Percentiles rank a stretch among this genome's conserved stretches.
Evolutionary conservation across 1,140 invertebrate genomes (phyloP).

Genomic region (Gonatopus flavifemur): DNA sequence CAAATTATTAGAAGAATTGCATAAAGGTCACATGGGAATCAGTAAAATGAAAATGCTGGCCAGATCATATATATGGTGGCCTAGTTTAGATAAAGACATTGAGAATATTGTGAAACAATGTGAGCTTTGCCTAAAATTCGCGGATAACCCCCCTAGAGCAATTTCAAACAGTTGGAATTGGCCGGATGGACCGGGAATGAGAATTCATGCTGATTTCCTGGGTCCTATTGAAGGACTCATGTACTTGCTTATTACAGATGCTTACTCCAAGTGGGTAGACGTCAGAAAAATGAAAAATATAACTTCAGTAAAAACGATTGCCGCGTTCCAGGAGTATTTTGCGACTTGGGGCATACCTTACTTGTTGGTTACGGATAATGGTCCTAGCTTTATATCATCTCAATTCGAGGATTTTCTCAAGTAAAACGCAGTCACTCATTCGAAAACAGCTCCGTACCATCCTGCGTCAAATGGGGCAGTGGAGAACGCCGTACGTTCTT

Average conservation of each 20-base stretch:
- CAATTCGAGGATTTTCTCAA: conserved; percentile 18
- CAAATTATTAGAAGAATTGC: not conserved
- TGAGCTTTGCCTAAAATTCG: not conserved
- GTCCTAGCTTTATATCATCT: conserved; percentile 9
- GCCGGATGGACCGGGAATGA: conserved; percentile 16
- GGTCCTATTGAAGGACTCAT: conserved; percentile 34
- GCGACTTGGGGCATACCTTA: conserved; percentile 16
- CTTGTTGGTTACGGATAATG: conserved; percentile 20
- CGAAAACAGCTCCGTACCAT: too few species aligned
- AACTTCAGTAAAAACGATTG: conserved; percentile 6
- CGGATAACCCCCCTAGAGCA: conserved; percentile 4
- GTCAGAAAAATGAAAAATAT: conserved; percentile 3
- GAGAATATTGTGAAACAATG: conserved; percentile 17
- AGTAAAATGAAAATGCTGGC: conserved; percentile 40
- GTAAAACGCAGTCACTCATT: conserved; percentile 17
- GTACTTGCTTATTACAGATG: conserved; percentile 49
- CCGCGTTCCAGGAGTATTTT: conserved; percentile 17
- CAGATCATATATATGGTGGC: conserved; percentile 42
- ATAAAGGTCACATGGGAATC: conserved; percentile 28
- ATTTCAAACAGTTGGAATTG: conserved; percentile 21
- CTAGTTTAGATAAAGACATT: conserved; percentile 35
- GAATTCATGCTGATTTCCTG: too few species aligned
- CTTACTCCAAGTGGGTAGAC: conserved; percentile 48
- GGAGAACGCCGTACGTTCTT: conserved; percentile 25
- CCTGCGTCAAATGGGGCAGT: too few species aligned